Evolutionary conservation across 2,797 vertebrate species (phyloP).

Genomic region (Tenualosa thibaudeaui): DNA sequence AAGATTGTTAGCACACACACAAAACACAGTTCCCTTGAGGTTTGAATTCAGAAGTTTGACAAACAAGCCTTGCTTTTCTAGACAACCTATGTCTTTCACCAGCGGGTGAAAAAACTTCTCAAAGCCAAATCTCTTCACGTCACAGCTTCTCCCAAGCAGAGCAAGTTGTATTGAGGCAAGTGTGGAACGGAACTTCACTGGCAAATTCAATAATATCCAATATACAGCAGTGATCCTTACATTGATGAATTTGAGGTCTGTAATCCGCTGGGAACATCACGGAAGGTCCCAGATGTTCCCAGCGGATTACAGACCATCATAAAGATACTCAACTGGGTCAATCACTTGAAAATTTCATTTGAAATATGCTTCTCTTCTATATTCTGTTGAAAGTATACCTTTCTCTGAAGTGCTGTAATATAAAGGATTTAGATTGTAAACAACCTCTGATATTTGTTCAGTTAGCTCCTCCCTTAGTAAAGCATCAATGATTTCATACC

Average conservation of each 20-base stretch:
- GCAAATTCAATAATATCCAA: slow-evolving; percentile 40
- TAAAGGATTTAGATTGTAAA: slow-evolving; percentile 29
- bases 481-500: not conserved
- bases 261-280: too few species aligned
- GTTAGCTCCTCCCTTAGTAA: slow-evolving; percentile 23
- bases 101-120: slow-evolving; percentile 32
- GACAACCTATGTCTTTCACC: slow-evolving; percentile 23
- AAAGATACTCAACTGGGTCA: slow-evolving; percentile 32
- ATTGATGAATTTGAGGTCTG: slow-evolving; percentile 38
- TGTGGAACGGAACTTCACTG: slow-evolving; percentile 29
- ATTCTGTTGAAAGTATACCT: slow-evolving; percentile 30
- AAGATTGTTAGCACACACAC: slow-evolving; percentile 48
- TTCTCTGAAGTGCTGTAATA: slow-evolving; percentile 17
- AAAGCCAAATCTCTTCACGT: slow-evolving; percentile 32
- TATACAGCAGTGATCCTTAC: slow-evolving; percentile 38
- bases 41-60: slow-evolving; percentile 28
- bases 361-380: slow-evolving; percentile 24
- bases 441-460: slow-evolving; percentile 15
- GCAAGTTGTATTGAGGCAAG: slow-evolving; percentile 32
- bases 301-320: slow-evolving; percentile 36
- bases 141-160: slow-evolving; percentile 28
- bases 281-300: slow-evolving; percentile 31
- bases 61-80: slow-evolving; percentile 43
- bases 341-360: slow-evolving; percentile 41
- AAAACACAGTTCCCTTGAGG: slow-evolving; percentile 38